These are phyloP conservation scores for Tetranychus truncatus DNA, from an alignment of 2,888 invertebrate genomes.

Conservation along the genomic window DNA sequence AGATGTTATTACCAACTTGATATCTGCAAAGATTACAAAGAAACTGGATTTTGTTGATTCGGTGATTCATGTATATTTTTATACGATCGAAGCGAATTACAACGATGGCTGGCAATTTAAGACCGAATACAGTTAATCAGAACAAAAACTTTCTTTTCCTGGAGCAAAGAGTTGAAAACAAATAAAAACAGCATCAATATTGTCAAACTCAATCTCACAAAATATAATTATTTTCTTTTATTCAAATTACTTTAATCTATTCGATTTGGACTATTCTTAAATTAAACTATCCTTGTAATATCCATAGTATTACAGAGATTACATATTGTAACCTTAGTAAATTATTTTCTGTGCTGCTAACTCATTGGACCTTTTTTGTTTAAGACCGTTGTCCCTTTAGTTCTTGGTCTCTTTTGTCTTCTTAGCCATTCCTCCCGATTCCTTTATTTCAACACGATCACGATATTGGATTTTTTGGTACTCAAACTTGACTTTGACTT, in stretches of 20 bases:
- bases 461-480: neutral
- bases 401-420: neutral
- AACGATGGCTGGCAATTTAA: slow-evolving; percentile 99
- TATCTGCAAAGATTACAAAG: slow-evolving; percentile 97
- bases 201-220: too few relatives aligned
- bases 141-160: too few relatives aligned
- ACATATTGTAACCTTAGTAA: too few relatives aligned
- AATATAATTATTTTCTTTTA: too few relatives aligned
- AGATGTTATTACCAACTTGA: slow-evolving; percentile 99
- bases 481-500: neutral
- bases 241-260: too few relatives aligned
- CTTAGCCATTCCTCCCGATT: neutral
- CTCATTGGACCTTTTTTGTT: slow-evolving; percentile 19
- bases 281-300: too few relatives aligned
- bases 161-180: too few relatives aligned
- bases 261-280: too few relatives aligned
- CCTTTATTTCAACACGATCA: slow-evolving; percentile 1
- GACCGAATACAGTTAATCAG: slow-evolving; percentile 40
- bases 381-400: neutral
- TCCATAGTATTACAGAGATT: too few relatives aligned
- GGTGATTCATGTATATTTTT: slow-evolving; percentile 98
- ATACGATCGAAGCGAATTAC: slow-evolving; percentile 93
- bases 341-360: slow-evolving; percentile 18
- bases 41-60: slow-evolving; percentile 97
- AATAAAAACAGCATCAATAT: too few relatives aligned